Conservation (phyloP, 2,113 vertebrate species). For the Grammomys surdaster region DNA sequence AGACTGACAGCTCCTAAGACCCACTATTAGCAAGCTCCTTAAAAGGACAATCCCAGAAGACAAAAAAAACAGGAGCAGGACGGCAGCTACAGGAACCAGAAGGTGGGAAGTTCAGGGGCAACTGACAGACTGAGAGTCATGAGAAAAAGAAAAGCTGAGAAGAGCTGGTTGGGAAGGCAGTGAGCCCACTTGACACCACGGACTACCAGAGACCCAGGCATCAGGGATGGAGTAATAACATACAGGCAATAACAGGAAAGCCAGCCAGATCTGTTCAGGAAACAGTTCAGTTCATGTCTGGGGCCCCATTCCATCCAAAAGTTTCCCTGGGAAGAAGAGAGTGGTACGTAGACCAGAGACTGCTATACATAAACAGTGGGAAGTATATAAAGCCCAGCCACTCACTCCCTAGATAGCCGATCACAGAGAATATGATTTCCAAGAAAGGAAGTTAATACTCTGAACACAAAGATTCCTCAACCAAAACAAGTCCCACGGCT, state of each 20-base stretch:
- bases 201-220: not conserved
- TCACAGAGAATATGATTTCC: not conserved
- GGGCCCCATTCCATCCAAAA: not conserved
- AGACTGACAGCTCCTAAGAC: not conserved
- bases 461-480: too few relatives aligned
- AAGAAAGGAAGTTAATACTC: not conserved
- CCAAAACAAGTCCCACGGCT: not conserved
- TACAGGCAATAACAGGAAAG: not conserved
- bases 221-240: not conserved
- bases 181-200: not conserved
- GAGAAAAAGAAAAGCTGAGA: not conserved
- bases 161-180: not conserved
- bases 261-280: not conserved
- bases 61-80: not conserved
- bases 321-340: not conserved
- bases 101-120: not conserved
- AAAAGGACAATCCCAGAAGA: not conserved
- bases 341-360: not conserved
- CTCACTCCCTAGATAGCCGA: not conserved
- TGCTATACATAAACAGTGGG: not conserved
- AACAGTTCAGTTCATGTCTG: not conserved
- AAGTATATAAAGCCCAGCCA: not conserved
- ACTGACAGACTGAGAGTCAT: fast-evolving
- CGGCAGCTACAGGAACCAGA: not conserved
- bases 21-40: not conserved